phyloP scores from a whole-genome alignment of 2,113 vertebrate species.

The Hypocryptadius cinnamomeus region DNA sequence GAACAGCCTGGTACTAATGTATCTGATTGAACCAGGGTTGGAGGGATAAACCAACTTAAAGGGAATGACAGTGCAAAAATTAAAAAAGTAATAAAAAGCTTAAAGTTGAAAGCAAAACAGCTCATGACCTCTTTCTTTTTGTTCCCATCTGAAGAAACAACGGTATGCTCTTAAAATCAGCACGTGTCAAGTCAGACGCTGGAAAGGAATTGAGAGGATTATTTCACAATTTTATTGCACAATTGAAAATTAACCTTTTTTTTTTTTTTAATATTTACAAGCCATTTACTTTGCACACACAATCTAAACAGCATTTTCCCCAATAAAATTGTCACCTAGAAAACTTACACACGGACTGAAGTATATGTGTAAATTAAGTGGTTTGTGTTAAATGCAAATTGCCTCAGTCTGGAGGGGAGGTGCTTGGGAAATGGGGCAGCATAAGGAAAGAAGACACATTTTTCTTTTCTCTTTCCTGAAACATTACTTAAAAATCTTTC shows the following conservation, averaged over 20 bases:
- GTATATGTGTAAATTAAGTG: neutral
- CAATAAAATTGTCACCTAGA: neutral
- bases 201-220: slow-evolving; percentile 15
- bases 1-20: neutral
- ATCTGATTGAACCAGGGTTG: neutral
- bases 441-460: neutral
- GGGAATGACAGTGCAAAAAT: neutral
- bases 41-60: neutral
- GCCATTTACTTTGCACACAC: slow-evolving; percentile 19
- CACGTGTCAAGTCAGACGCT: neutral
- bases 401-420: neutral
- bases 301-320: slow-evolving; percentile 22
- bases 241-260: slow-evolving; percentile 13
- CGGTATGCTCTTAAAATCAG: neutral
- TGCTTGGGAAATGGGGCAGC: neutral
- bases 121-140: neutral
- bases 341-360: slow-evolving; percentile 19
- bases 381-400: neutral
- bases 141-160: neutral
- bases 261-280: slow-evolving; percentile 12
- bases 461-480: neutral
- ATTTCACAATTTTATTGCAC: slow-evolving; percentile 60
- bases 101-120: neutral
- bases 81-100: neutral
- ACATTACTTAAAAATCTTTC: neutral